Conservation (phyloP, 2,888 invertebrate species). For the Drosophila infuscata region DNA sequence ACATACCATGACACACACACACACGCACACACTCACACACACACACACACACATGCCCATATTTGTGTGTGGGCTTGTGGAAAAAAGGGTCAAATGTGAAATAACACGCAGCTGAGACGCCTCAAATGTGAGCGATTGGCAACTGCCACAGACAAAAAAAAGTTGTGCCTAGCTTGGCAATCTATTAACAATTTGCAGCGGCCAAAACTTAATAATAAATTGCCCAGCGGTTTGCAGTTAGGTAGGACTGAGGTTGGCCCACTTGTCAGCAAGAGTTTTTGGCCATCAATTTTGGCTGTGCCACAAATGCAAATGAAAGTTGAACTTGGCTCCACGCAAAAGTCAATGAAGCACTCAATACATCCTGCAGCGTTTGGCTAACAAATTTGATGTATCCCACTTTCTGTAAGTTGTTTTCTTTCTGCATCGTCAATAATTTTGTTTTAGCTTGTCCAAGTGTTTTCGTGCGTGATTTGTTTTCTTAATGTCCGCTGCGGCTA, state of each 20-base stretch:
- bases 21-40: not conserved
- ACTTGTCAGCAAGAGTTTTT: conserved; percentile 13
- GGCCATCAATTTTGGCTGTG: conserved; percentile 62
- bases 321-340: conserved; percentile 40
- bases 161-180: conserved; percentile 24
- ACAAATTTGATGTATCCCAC: conserved; percentile 50
- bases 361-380: conserved; percentile 58
- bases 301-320: conserved; percentile 71
- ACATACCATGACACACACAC: conserved; percentile 12
- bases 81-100: conserved; percentile 67
- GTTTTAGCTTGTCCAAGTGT: conserved; percentile 2
- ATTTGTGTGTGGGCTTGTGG: not conserved
- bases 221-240: conserved; percentile 6
- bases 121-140: conserved; percentile 51
- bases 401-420: conserved; percentile 4
- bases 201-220: conserved; percentile 41
- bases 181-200: conserved; percentile 45
- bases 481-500: conserved; percentile 45
- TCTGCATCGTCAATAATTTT: not conserved
- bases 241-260: not conserved
- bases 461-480: conserved; percentile 61
- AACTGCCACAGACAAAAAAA: conserved; percentile 15
- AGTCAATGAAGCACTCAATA: conserved; percentile 75
- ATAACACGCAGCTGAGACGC: conserved; percentile 48
- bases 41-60: conserved; percentile 2